A percentile compares a stretch with the other conserved stretches of the same genome.
Conservation (phyloP, 2,888 invertebrate genomes). For the Shargacucullia verbasci region DNA sequence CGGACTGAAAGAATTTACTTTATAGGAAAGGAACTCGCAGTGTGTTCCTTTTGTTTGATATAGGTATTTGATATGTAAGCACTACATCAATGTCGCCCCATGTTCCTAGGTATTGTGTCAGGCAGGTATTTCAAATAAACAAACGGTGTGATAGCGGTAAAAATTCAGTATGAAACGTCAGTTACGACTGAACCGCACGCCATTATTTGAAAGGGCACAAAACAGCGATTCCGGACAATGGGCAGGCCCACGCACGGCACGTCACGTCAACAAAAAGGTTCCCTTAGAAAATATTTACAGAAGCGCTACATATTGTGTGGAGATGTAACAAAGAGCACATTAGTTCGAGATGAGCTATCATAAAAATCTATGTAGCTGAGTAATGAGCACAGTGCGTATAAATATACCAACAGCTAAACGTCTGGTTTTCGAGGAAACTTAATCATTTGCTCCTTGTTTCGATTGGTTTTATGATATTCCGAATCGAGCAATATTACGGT, state of each 20-base stretch:
- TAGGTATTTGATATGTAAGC: conserved; percentile 14
- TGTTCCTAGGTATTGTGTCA: conserved; percentile 19
- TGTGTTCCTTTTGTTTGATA: conserved; percentile 27
- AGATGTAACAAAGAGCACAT: conserved; percentile 68
- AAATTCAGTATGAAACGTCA: conserved; percentile 52
- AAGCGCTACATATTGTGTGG: conserved; percentile 63
- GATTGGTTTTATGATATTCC: conserved; percentile 3
- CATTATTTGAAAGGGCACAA: conserved; percentile 63
- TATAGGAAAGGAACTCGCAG: conserved; percentile 4
- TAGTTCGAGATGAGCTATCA: conserved; percentile 67
- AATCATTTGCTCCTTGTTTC: conserved; percentile 14
- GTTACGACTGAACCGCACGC: conserved; percentile 55
- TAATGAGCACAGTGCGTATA: conserved; percentile 53
- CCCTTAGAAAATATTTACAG: conserved; percentile 67
- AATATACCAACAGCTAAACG: conserved; percentile 33
- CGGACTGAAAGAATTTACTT: conserved; percentile 23
- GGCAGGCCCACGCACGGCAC: conserved; percentile 68
- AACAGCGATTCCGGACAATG: conserved; percentile 66
- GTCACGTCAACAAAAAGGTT: conserved; percentile 68
- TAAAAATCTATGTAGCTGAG: conserved; percentile 57
- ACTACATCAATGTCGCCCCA: conserved; percentile 22
- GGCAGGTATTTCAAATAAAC: conserved; percentile 38
- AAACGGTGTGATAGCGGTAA: conserved; percentile 47
- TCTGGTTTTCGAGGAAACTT: conserved; percentile 21
- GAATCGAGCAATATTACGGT: not conserved